These are phyloP conservation scores for Vireo griseus DNA, from an alignment of 2,797 vertebrate species.

Conservation along the genomic window DNA sequence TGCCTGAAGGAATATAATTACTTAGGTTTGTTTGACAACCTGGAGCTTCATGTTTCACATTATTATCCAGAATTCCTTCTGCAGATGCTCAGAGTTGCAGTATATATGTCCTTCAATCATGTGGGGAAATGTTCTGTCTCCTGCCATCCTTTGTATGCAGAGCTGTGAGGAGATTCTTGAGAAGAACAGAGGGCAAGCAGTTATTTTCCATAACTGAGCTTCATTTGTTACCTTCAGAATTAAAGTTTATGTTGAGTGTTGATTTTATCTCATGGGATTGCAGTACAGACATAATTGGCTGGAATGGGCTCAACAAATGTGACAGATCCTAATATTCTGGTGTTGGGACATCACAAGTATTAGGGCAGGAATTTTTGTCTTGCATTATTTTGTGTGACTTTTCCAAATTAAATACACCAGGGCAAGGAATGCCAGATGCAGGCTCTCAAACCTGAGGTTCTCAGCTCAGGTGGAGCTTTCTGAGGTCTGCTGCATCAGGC, in stretches of 20 bases:
- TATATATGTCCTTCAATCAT: background rate
- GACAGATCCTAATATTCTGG: background rate
- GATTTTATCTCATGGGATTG: background rate
- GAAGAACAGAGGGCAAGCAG: background rate
- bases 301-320: background rate
- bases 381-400: background rate
- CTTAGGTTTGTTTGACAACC: background rate
- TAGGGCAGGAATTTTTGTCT: background rate
- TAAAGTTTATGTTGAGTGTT: background rate
- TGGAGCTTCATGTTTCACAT: background rate
- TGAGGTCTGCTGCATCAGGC: background rate
- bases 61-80: background rate
- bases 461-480: background rate
- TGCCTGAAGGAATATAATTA: background rate
- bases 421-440: background rate
- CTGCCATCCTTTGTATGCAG: background rate
- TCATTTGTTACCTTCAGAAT: background rate
- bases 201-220: background rate
- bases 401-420: background rate
- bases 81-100: background rate
- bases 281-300: background rate
- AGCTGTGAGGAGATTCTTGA: background rate
- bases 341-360: background rate
- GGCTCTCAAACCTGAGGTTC: background rate
- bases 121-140: background rate